Evolutionary conservation across 2,888 invertebrate genomes (phyloP).

Genomic region (Cheilosia impressa): DNA sequence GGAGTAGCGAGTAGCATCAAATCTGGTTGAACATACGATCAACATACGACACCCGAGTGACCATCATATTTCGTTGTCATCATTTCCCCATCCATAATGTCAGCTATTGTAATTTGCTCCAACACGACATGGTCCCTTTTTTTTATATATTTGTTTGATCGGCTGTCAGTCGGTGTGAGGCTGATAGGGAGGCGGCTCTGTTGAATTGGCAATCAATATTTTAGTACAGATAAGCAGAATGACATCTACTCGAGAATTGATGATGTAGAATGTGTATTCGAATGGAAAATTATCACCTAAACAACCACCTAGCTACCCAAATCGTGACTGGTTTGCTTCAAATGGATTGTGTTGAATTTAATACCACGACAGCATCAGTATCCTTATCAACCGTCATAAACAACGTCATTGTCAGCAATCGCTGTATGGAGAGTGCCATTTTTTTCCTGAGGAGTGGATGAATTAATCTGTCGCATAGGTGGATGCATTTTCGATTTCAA

Average conservation of each 20-base stretch:
- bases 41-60: not conserved
- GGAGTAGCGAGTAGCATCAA: not conserved
- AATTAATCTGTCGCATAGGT: constrained; percentile 19
- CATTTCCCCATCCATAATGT: constrained; percentile 3
- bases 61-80: not conserved
- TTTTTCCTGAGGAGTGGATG: constrained; percentile 6
- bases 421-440: not conserved
- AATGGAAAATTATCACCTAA: constrained; percentile 43
- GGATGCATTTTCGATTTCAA: constrained; percentile 26
- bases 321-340: not conserved
- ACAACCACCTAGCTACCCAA: not conserved
- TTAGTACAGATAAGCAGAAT: constrained; percentile 33
- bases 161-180: not conserved
- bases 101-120: constrained; percentile 6
- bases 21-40: constrained; percentile 19
- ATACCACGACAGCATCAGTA: not conserved
- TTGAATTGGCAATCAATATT: constrained; percentile 30
- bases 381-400: not conserved
- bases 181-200: not conserved
- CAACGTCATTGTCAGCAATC: constrained; percentile 17
- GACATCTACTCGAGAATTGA: constrained; percentile 38
- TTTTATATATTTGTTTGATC: constrained; percentile 11
- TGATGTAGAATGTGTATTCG: constrained; percentile 42
- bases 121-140: constrained; percentile 18
- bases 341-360: constrained; percentile 1